Conservation (phyloP, 2,888 invertebrate species). For the Andrena chrysosceles region DNA sequence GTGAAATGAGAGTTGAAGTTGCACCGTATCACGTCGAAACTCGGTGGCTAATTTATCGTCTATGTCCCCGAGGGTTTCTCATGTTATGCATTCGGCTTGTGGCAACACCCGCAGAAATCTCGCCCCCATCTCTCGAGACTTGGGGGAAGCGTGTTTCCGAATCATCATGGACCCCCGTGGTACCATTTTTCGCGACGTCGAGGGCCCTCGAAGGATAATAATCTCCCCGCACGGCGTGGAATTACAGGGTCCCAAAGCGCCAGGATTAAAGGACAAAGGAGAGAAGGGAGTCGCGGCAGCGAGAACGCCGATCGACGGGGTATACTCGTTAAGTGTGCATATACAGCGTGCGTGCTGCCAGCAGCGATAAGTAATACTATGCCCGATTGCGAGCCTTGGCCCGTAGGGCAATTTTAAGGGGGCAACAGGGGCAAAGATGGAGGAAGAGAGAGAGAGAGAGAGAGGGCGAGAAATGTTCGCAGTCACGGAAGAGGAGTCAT, state of each 20-base stretch:
- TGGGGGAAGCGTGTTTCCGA: constrained; percentile 11
- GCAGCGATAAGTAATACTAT: constrained; percentile 64
- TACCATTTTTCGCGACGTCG: constrained; percentile 32
- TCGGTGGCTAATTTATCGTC: constrained; percentile 4
- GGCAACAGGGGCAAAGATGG: background rate
- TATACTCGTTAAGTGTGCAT: constrained; percentile 59
- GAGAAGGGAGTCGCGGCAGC: constrained; percentile 11
- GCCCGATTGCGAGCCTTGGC: constrained; percentile 48
- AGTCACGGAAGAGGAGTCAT: constrained; percentile 65
- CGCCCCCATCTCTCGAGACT: background rate
- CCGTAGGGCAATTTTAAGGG: constrained; percentile 50
- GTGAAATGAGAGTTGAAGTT: background rate
- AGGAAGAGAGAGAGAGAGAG: background rate
- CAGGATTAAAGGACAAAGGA: constrained; percentile 62
- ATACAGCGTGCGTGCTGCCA: constrained; percentile 46
- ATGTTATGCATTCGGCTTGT: background rate
- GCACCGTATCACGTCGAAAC: background rate
- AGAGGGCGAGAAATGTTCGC: constrained; percentile 58
- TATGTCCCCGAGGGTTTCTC: background rate
- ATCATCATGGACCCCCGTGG: background rate
- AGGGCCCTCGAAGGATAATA: constrained; percentile 44
- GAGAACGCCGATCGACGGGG: constrained; percentile 41
- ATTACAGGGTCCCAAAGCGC: constrained; percentile 54
- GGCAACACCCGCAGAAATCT: background rate
- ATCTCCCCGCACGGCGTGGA: constrained; percentile 46